These are phyloP conservation scores for Struthidea cinerea DNA, from an alignment of 2,113 vertebrate genomes.

Conservation along the genomic window DNA sequence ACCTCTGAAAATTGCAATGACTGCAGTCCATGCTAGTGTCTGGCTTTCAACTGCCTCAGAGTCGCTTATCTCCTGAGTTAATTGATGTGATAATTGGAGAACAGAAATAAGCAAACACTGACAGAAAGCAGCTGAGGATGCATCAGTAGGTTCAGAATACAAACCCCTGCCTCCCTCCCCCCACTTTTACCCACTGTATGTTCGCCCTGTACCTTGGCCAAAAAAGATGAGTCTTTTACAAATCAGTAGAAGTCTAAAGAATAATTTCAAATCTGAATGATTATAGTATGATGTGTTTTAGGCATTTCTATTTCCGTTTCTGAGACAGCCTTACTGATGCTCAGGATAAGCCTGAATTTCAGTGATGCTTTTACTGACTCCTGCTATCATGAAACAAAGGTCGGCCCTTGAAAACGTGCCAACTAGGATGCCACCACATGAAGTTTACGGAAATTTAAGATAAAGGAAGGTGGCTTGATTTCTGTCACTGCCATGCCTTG, in stretches of 20 bases:
- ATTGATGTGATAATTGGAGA: neutral
- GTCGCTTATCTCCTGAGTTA: neutral
- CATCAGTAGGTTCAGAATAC: neutral
- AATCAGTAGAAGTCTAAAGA: neutral
- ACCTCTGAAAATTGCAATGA: neutral
- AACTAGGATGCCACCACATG: neutral
- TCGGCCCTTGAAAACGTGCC: neutral
- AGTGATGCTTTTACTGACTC: neutral
- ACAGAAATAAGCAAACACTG: neutral
- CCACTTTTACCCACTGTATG: neutral
- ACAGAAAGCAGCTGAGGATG: neutral
- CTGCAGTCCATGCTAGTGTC: neutral
- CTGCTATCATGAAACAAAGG: neutral
- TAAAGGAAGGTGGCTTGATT: neutral
- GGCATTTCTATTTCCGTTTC: neutral
- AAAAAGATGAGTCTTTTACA: neutral
- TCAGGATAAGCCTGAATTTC: neutral
- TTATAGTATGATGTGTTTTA: neutral
- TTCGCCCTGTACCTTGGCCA: neutral
- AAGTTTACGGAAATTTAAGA: neutral
- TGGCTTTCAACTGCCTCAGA: neutral
- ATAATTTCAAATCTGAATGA: neutral
- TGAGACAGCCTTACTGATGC: neutral
- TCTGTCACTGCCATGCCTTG: neutral
- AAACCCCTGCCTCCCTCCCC: neutral